Evolutionary conservation across 1,140 invertebrate genomes (phyloP), one percentile per base, ranked within the genome.

Genomic region (Apolygus lucorum): DNA sequence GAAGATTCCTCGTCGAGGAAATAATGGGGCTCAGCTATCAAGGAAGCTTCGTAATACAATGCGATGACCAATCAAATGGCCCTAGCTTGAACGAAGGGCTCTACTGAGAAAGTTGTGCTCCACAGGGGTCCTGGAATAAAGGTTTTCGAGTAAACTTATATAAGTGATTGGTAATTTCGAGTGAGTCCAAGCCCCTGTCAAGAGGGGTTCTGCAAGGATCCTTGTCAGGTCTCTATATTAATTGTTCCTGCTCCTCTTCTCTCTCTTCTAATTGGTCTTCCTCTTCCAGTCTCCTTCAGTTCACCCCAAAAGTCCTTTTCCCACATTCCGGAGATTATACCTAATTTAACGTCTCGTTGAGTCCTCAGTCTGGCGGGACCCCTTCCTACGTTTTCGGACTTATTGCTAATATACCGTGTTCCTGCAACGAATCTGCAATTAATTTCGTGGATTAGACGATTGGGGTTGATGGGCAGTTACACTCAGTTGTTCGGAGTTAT

Each of bases 141-240:
- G 34, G 34, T 42, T 42, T 17, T 42, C n/a, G n/a, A 42, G 4
- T 42, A 42, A 42, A 42, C 54, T 59, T 59, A 59, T 59, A 59
- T 59, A 59, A 59, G 54, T 59, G 54, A 59, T 24, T 24, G 13
- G 54, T 59, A 59, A 59, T 59, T 59, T 59, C 22, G 54, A 59
- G 4, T 17, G 54, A 11, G 4, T 4, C 54, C 22, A 11, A 8
- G 4, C 54, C 54, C 54, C 22, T 22, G 54, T 59, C 54, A 17
- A 59, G 8, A 13, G 54, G 22, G 22, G 54, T 59, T 22, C 13
- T 4, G 54, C 8, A 14, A 24, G 54, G 11, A 4, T 59, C 22
- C 54, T 59, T 59, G 54, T 59, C 54, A 59, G 54, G 54, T 59
- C 54, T 4, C 54, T 59, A 59, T 59, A 59, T 59, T 59, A 59